Base-by-base conservation (phyloP, 1,140 invertebrate genomes). In the Drosophila elegans region DNA sequence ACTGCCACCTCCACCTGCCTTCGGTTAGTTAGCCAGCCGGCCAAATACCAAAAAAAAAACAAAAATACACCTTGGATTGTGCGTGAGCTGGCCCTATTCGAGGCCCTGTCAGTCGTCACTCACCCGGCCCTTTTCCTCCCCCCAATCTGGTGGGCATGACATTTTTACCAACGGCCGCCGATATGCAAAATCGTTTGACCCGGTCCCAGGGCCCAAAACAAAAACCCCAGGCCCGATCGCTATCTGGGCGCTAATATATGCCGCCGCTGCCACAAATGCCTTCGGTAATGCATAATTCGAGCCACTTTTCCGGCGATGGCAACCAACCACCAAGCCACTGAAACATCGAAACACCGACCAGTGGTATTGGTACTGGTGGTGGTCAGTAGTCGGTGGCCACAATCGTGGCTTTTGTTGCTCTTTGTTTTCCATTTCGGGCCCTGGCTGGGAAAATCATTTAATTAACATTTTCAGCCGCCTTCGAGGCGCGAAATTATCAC, bases 401-500 rank as follows among this genome's bases (percentile, higher is more conserved):
- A 79, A 82, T 76, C 74, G 57, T 60, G 46, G 67, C 60, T 51
- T 67, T 74, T 84, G 59, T 12, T 64, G 59, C 34, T 76, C 62
- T 57, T 80, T 69, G 56, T 51, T 81, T 76, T 80, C 41, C 72
- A 59, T 64, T 64, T 73, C 11, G 48, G 34, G 29, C 5, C 38
- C 73, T 66, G 57, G 76, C 80, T 83, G 84, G 84, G 84, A 88
- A 88, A 84, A 88, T 84, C 84, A 88, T 88, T 88, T 88, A 88
- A 88, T 88, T 88, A 88, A 78, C 84, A 88, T 88, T 88, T 89
- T 88, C 81, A 57, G 75, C 57, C 82, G 79, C 73, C 71, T 83
- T 74, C 75, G 67, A 86, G 83, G 83, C 84, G 80, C 85, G 88
- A 88, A 86, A 88, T 83, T 89, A 88, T 88, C 84, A 88, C 84